A percentile compares a stretch with the other conserved stretches of the same genome.
phyloP scores from a whole-genome alignment of 2,888 invertebrate species.

The Rhogogaster chlorosoma region DNA sequence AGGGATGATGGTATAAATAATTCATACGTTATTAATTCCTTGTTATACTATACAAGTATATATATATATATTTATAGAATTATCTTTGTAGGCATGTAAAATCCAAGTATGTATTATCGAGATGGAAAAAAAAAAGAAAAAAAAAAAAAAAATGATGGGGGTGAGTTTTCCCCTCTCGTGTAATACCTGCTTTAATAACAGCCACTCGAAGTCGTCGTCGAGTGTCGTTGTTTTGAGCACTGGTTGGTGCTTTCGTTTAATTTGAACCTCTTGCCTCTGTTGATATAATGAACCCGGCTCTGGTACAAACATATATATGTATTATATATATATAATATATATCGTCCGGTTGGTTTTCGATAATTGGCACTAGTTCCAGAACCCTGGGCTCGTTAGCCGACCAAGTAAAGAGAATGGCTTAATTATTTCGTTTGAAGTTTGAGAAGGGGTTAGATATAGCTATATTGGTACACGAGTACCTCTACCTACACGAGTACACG shows the following conservation, averaged over 20 bases:
- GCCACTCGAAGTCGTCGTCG: conserved; percentile 24
- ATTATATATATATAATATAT: neutral
- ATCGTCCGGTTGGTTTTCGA: conserved; percentile 71
- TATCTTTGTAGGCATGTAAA: neutral
- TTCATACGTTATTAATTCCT: neutral
- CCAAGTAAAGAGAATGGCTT: conserved; percentile 72
- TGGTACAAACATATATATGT: neutral
- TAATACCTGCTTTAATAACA: conserved; percentile 41
- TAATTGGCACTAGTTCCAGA: conserved; percentile 75
- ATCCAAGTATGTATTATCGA: neutral
- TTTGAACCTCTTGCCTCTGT: conserved; percentile 54
- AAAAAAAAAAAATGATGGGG: neutral
- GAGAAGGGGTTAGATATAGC: conserved; percentile 65
- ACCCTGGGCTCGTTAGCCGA: conserved; percentile 72
- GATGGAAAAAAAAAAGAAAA: neutral
- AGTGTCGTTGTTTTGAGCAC: conserved; percentile 49
- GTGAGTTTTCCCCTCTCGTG: neutral
- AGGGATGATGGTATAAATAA: conserved; percentile 4
- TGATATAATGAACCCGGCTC: conserved; percentile 61
- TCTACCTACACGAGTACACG: conserved; percentile 54
- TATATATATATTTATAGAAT: neutral
- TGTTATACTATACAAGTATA: neutral
- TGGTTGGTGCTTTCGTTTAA: conserved; percentile 53
- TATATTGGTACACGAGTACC: conserved; percentile 40
- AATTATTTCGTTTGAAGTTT: conserved; percentile 77